A percentile compares a stretch with the other conserved stretches of the same genome.
phyloP scores from a whole-genome alignment of 1,140 invertebrate species.

The Thereuonema tuberculata region DNA sequence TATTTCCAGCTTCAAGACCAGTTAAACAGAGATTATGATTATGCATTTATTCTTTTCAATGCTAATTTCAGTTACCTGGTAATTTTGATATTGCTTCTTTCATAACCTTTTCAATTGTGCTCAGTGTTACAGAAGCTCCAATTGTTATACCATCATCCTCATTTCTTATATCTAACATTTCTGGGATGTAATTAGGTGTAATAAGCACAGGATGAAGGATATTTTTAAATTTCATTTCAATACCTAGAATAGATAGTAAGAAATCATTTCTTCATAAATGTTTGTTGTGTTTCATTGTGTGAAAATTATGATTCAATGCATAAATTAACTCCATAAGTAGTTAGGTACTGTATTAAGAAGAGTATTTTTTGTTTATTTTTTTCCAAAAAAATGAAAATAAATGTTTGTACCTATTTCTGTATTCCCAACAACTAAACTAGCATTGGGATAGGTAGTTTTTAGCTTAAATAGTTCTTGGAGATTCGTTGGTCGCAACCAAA shows the following conservation, averaged over 20 bases:
- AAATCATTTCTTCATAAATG: background rate
- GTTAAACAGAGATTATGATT: too few relatives aligned
- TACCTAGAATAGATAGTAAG: slow-evolving; percentile 32
- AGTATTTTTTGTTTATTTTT: too few relatives aligned
- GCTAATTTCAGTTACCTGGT: slow-evolving; percentile 36
- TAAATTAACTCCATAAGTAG: too few relatives aligned
- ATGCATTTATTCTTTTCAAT: too few relatives aligned
- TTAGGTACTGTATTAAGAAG: too few relatives aligned
- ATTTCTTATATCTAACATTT: slow-evolving; percentile 45
- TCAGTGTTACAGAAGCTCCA: slow-evolving; percentile 64
- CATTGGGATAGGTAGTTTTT: slow-evolving; percentile 54
- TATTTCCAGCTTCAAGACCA: too few relatives aligned
- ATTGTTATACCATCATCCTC: slow-evolving; percentile 46
- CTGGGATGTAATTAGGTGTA: slow-evolving; percentile 52
- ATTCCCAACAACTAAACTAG: slow-evolving; percentile 86
- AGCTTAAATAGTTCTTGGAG: slow-evolving; percentile 53
- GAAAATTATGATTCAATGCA: too few relatives aligned
- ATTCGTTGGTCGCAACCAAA: slow-evolving; percentile 64
- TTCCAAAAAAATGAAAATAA: too few relatives aligned
- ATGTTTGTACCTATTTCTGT: slow-evolving; percentile 62
- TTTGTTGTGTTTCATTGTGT: too few relatives aligned
- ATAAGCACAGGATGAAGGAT: slow-evolving; percentile 66
- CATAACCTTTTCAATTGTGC: slow-evolving; percentile 50
- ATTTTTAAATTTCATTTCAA: slow-evolving; percentile 84
- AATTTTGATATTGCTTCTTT: slow-evolving; percentile 40